These are phyloP conservation scores for Limanda limanda DNA, from an alignment of 2,113 vertebrate genomes.

Conservation along the genomic window DNA sequence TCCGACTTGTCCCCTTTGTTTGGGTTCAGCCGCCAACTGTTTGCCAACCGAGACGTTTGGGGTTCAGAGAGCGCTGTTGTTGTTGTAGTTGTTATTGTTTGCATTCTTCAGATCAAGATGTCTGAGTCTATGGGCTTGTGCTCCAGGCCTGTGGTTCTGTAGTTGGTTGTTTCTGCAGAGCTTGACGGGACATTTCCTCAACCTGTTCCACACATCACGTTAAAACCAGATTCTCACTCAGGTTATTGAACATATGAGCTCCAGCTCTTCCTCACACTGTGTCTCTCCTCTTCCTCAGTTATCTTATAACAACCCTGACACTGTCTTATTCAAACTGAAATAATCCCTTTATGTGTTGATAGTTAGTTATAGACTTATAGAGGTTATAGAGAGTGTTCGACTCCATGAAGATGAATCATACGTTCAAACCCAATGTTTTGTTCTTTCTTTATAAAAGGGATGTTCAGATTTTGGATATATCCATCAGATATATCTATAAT, in stretches of 20 bases:
- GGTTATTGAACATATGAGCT: too few relatives aligned
- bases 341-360: too few relatives aligned
- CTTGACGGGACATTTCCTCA: too few relatives aligned
- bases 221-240: too few relatives aligned
- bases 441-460: neutral
- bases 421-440: neutral
- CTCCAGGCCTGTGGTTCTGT: constrained; percentile 30
- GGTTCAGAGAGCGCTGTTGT: constrained; percentile 4
- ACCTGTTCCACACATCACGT: too few relatives aligned
- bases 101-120: constrained; percentile 38
- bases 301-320: too few relatives aligned
- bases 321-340: too few relatives aligned
- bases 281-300: too few relatives aligned
- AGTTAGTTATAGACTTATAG: too few relatives aligned
- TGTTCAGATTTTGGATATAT: neutral
- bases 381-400: too few relatives aligned
- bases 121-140: constrained; percentile 25
- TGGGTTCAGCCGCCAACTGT: constrained; percentile 66
- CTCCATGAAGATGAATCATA: neutral
- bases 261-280: too few relatives aligned
- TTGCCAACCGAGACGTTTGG: constrained; percentile 46
- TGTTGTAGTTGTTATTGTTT: constrained; percentile 23
- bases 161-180: too few relatives aligned
- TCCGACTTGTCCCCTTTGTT: constrained; percentile 57
- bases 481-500: neutral